Evolutionary conservation across 1,140 invertebrate species (phyloP), one percentile per base, ranked within the genome.

Genomic region (Rhagoletis pomonella): DNA sequence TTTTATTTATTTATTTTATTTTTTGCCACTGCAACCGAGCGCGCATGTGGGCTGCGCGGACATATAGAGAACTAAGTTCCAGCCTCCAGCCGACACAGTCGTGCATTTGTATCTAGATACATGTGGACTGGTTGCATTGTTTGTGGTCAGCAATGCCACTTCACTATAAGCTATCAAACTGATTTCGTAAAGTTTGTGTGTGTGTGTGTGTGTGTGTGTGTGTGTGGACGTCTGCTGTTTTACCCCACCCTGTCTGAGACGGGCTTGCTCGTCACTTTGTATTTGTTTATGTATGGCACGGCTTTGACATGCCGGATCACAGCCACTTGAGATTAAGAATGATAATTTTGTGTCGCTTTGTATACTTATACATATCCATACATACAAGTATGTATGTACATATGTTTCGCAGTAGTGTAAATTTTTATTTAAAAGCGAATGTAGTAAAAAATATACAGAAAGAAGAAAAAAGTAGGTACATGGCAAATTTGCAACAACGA

Each of bases 281-380:
- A 62, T 60, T 62, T 85, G 84, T 62, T 59, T 60, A 85, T 60
- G 84, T 29, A 60, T 42, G 9, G 55, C 50, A 60, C 58, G 4
- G 84, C 58, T 85, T 47, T 59, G 73, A 81, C 73, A 81, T 81
- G 84, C 84, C 59, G 84, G 84, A 59, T 59, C 59, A 42, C 55
- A 85, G 84, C 42, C 84, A 85, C 84, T 85, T 85, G 59, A 85
- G 84, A 85, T 85, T 85, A 85, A 85, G 84, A 60, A 62, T 85
- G 84, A 85, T 85, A 60, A 85, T 85, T 60, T 60, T 85, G 14
- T 44, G 84, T 85, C 29, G 59, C 29, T 42, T 62, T 85, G 39
- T 85, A 17, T 42, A 29, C 29, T 29, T 29, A 29, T 29, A 29
- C 29, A n/a, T 73, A 39, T 73, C 39, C 39, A 10, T 73, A 6